Evolutionary conservation across 2,888 invertebrate species (phyloP).

Genomic region (Aspidapion aeneum): DNA sequence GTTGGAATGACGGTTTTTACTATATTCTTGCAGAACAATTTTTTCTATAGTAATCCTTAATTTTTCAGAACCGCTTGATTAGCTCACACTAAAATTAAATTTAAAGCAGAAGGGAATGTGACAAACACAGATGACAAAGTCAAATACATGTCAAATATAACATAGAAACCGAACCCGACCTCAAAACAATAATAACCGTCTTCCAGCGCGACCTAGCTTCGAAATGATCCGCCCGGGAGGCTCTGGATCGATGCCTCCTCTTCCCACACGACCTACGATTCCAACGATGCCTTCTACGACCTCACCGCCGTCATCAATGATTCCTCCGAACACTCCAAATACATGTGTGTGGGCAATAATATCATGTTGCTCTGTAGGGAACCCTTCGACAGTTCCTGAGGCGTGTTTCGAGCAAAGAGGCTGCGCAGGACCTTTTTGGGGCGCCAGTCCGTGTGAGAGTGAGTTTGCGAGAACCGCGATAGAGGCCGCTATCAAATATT

Average conservation of each 20-base stretch:
- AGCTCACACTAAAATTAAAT: no score
- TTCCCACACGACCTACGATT: background rate
- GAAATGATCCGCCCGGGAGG: background rate
- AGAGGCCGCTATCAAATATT: conserved; percentile 47
- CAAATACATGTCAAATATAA: no score
- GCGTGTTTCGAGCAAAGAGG: conserved; percentile 68
- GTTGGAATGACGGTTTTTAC: no score
- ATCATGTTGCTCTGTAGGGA: conserved; percentile 61
- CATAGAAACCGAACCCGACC: background rate
- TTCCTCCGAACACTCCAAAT: conserved; percentile 25
- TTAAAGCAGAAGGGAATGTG: no score
- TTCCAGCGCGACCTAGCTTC: background rate
- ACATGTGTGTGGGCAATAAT: conserved; percentile 72
- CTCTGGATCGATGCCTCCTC: conserved; percentile 1
- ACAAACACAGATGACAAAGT: no score
- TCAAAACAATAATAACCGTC: background rate
- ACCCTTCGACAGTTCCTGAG: conserved; percentile 49
- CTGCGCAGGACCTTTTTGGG: conserved; percentile 73
- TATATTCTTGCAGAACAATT: no score
- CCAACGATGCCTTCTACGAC: background rate
- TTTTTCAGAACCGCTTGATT: no score
- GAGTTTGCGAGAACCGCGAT: conserved; percentile 58
- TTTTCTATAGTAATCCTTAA: no score
- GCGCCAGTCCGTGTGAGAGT: conserved; percentile 65
- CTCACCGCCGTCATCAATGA: background rate